A percentile compares a stretch with the other conserved stretches of the same genome.
Evolutionary conservation across 2,797 vertebrate species (phyloP).

Genomic region (Chelidonichthys spinosus): DNA sequence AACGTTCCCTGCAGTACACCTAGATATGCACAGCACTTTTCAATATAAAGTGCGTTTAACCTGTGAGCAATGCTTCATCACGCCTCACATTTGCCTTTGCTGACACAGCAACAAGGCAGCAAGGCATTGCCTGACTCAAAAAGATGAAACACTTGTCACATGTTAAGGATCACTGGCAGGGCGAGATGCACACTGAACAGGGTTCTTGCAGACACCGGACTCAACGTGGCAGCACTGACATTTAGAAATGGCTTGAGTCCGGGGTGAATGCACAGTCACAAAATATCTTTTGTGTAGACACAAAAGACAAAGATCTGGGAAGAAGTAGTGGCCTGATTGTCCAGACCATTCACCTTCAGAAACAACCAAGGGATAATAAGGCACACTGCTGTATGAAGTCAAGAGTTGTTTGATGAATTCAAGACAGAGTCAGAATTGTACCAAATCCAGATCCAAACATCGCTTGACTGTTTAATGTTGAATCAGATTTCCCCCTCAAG

Average conservation of each 20-base stretch:
- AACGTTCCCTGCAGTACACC: neutral
- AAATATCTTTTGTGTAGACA: conserved; percentile 1
- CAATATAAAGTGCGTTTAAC: neutral
- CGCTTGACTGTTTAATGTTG: neutral
- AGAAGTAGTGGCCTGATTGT: neutral
- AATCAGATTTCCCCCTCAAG: neutral
- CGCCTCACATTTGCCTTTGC: neutral
- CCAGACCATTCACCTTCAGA: conserved; percentile 3
- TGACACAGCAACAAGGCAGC: neutral
- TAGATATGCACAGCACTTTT: neutral
- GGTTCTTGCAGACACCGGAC: neutral
- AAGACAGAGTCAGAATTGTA: neutral
- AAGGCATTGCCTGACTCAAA: neutral
- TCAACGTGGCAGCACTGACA: conserved; percentile 29
- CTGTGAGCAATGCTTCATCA: conserved; percentile 3
- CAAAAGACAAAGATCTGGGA: conserved; percentile 6
- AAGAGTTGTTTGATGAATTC: neutral
- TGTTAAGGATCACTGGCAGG: conserved; percentile 17
- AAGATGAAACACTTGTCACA: conserved; percentile 17
- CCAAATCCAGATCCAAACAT: neutral
- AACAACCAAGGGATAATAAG: neutral
- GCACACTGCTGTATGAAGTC: neutral
- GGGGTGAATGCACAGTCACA: conserved; percentile 22
- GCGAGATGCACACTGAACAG: conserved; percentile 2
- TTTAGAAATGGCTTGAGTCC: conserved; percentile 34